Conservation (phyloP, 2,888 invertebrate genomes). For the Melikaiella ostensackeni region DNA sequence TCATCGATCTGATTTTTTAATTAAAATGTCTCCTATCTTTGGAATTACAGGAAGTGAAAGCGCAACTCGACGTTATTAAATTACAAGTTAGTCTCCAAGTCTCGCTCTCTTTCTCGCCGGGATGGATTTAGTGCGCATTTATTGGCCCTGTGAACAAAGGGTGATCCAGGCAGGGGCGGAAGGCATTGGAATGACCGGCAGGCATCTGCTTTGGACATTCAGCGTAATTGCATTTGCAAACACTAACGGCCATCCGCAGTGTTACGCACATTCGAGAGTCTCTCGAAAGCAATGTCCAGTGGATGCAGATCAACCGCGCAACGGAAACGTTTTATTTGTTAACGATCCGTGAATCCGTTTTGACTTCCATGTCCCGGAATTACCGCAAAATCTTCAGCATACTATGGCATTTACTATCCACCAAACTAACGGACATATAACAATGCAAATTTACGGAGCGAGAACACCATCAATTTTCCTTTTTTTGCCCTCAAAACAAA, state of each 20-base stretch:
- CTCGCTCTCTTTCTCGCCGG: constrained; percentile 37
- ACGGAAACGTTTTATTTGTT: constrained; percentile 39
- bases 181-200: constrained; percentile 67
- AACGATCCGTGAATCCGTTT: constrained; percentile 44
- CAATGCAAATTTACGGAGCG: constrained; percentile 13
- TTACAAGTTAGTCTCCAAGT: constrained; percentile 36
- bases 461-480: not conserved
- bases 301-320: constrained; percentile 39
- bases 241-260: constrained; percentile 58
- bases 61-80: constrained; percentile 34
- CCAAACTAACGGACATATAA: constrained; percentile 1
- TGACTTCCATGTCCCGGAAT: constrained; percentile 28
- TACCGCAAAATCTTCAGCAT: constrained; percentile 22
- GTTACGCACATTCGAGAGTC: constrained; percentile 50
- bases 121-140: constrained; percentile 68
- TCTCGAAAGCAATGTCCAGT: constrained; percentile 40
- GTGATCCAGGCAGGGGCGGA: constrained; percentile 62
- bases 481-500: not conserved
- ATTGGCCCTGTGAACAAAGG: constrained; percentile 67
- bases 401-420: constrained; percentile 25
- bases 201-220: constrained; percentile 73
- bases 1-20: constrained; percentile 7
- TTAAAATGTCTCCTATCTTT: constrained; percentile 36
- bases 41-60: constrained; percentile 36
- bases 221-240: constrained; percentile 72